Conservation (phyloP, 2,888 invertebrate genomes). For the Ichneumoninae sp. region DNA sequence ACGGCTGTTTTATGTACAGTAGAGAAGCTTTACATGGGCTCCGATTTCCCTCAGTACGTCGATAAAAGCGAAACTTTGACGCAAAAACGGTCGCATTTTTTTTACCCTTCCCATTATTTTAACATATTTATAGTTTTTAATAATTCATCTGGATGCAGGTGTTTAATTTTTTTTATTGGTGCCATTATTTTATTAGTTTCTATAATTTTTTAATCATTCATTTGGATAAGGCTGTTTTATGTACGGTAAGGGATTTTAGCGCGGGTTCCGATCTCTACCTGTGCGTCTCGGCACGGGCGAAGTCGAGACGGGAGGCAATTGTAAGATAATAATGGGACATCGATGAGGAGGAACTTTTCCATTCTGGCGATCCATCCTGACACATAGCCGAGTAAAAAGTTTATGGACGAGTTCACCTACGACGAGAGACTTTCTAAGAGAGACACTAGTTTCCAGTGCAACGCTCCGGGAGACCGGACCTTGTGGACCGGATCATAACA, state of each 20-base stretch:
- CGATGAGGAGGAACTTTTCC: constrained; percentile 33
- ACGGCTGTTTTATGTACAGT: too few relatives aligned
- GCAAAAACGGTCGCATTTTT: too few relatives aligned
- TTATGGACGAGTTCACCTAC: constrained; percentile 23
- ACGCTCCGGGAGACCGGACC: constrained; percentile 45
- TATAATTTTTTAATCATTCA: too few relatives aligned
- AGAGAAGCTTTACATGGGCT: too few relatives aligned
- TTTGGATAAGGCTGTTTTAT: neutral
- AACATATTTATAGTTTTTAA: too few relatives aligned
- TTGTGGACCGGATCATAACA: constrained; percentile 59
- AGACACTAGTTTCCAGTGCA: constrained; percentile 52
- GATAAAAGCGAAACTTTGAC: too few relatives aligned
- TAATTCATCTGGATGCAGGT: too few relatives aligned
- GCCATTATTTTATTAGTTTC: too few relatives aligned
- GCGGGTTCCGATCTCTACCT: neutral
- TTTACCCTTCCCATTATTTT: too few relatives aligned
- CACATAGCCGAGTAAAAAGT: neutral
- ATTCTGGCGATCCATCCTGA: constrained; percentile 13
- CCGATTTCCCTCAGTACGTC: too few relatives aligned
- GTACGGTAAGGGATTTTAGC: neutral
- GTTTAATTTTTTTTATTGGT: too few relatives aligned
- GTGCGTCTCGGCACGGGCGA: neutral
- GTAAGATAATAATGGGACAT: constrained; percentile 26
- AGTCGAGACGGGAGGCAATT: neutral
- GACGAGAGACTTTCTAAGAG: constrained; percentile 53